Percentiles rank a stretch among this genome's conserved stretches.
These are phyloP conservation scores for Heterochromis multidens DNA, from an alignment of 2,113 vertebrate species.

Conservation along the genomic window DNA sequence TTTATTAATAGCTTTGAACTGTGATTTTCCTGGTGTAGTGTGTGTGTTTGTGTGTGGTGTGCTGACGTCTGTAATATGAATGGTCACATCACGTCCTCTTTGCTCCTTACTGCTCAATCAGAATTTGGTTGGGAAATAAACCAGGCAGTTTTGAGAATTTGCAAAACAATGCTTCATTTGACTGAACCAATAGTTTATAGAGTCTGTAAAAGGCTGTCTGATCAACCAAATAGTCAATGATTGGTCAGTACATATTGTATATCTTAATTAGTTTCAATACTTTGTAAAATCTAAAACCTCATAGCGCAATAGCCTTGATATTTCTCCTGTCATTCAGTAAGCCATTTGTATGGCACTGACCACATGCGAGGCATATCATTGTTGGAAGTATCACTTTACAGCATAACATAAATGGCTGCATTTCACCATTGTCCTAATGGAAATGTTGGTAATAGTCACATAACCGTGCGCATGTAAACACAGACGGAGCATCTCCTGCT, in stretches of 20 bases:
- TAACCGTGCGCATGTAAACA: constrained; percentile 36
- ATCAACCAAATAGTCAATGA: background rate
- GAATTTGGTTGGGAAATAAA: background rate
- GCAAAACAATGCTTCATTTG: background rate
- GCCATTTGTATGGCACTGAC: background rate
- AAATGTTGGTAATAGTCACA: constrained; percentile 27
- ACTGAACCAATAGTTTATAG: background rate
- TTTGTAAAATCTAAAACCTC: background rate
- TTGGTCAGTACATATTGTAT: background rate
- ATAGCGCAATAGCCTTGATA: background rate
- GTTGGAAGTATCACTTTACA: constrained; percentile 42
- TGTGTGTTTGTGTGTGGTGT: rapidly evolving
- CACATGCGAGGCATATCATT: constrained; percentile 15
- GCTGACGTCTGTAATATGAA: background rate
- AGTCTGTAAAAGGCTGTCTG: background rate
- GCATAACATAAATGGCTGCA: constrained; percentile 38
- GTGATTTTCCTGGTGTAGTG: background rate
- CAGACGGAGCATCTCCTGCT: constrained; percentile 48
- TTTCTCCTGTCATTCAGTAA: background rate
- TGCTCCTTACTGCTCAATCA: background rate
- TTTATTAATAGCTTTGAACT: background rate
- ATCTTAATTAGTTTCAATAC: background rate
- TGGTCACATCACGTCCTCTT: background rate
- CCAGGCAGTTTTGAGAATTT: background rate
- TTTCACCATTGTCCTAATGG: constrained; percentile 33